These are phyloP conservation scores for Hylaeus anthracinus DNA, from an alignment of 1,140 invertebrate species.

Conservation along the genomic window DNA sequence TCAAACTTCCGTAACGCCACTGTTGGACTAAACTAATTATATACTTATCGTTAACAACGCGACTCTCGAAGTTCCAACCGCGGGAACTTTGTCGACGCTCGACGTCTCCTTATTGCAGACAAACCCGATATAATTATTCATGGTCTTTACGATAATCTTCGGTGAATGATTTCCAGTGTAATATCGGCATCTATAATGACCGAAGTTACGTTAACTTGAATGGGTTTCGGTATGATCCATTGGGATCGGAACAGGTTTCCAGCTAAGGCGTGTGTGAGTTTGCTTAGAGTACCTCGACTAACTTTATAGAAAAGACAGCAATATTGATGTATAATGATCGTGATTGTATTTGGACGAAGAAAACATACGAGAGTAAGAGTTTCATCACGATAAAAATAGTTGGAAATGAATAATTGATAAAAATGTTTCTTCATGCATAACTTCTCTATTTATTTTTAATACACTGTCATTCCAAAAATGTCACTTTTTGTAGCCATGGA, in stretches of 20 bases:
- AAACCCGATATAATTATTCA: constrained; percentile 29
- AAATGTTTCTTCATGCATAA: no score
- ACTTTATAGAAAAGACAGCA: no score
- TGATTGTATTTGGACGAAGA: no score
- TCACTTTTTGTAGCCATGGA: no score
- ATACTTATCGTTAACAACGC: constrained; percentile 33
- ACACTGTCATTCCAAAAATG: no score
- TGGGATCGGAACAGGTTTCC: not conserved
- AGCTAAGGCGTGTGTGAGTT: not conserved
- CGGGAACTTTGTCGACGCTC: constrained; percentile 8
- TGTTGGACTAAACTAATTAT: constrained; percentile 27
- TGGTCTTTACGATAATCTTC: constrained; percentile 22
- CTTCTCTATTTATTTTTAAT: no score
- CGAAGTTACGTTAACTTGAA: constrained; percentile 15
- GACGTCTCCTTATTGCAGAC: constrained; percentile 1
- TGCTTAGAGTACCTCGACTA: not conserved
- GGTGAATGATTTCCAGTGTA: not conserved
- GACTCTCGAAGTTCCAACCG: constrained; percentile 17
- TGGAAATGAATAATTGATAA: no score
- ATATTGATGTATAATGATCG: no score
- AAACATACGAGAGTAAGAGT: no score
- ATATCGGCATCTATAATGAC: constrained; percentile 5
- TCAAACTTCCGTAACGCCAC: no score
- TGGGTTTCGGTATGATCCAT: constrained; percentile 1
- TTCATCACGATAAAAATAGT: no score